Conservation (phyloP, 2,797 vertebrate species). For the Balearica regulorum region DNA sequence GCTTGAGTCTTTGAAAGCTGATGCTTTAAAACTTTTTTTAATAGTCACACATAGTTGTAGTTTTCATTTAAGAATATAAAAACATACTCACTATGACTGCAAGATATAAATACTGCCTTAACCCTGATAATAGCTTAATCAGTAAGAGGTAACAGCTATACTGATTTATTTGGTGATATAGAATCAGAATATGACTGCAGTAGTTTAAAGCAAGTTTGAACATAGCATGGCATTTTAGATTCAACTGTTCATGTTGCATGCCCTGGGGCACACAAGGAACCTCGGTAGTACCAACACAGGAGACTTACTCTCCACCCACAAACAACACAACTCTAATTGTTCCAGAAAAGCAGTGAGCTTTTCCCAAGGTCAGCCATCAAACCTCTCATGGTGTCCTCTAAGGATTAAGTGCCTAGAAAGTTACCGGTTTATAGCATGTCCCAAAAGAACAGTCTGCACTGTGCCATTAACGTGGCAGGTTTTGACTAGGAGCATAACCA, state of each 20-base stretch:
- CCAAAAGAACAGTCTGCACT: not conserved
- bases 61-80: not conserved
- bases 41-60: not conserved
- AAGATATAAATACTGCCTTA: not conserved
- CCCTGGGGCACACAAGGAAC: not conserved
- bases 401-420: not conserved
- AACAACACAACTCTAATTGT: not conserved
- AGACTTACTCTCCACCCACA: not conserved
- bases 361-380: not conserved
- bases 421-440: not conserved
- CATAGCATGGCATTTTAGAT: not conserved
- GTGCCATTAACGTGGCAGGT: not conserved
- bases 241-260: rapidly evolving
- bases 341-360: not conserved
- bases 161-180: not conserved
- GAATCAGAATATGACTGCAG: not conserved
- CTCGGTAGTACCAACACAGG: not conserved
- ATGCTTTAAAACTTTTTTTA: not conserved
- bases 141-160: not conserved
- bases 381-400: not conserved
- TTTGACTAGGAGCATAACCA: not conserved
- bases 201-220: not conserved
- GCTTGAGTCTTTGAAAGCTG: not conserved
- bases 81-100: not conserved
- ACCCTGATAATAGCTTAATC: not conserved